These are phyloP conservation scores for Equus przewalskii DNA, from an alignment of 2,113 vertebrate species.

Conservation along the genomic window DNA sequence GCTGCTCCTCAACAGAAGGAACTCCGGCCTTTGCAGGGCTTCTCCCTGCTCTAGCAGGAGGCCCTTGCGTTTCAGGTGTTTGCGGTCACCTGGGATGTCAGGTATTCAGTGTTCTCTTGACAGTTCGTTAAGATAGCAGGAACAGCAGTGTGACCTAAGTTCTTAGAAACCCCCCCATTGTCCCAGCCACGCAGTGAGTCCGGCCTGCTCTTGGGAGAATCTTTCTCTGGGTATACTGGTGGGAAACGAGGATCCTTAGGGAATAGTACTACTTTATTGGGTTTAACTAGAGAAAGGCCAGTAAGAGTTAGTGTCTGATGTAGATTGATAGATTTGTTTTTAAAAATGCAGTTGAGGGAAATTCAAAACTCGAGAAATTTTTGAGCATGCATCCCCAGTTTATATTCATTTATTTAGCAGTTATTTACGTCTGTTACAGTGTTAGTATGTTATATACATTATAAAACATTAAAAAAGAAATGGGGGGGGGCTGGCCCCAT, in stretches of 20 bases:
- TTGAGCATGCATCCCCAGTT: not conserved
- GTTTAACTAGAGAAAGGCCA: not conserved
- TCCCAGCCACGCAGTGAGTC: not conserved
- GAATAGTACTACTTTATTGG: not conserved
- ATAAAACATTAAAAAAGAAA: slow-evolving; percentile 21
- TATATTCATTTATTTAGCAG: not conserved
- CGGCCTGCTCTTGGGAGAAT: not conserved
- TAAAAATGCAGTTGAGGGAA: not conserved
- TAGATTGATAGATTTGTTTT: not conserved
- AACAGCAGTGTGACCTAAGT: not conserved
- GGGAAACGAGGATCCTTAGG: not conserved
- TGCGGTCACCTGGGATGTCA: not conserved
- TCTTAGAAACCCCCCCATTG: not conserved
- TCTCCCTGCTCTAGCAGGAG: not conserved
- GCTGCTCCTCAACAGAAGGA: not conserved
- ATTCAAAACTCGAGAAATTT: not conserved
- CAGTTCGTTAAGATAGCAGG: not conserved
- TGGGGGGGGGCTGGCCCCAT: no score
- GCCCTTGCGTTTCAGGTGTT: not conserved
- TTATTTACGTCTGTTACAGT: not conserved
- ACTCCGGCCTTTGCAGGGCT: not conserved
- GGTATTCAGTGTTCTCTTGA: not conserved
- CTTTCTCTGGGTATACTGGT: not conserved
- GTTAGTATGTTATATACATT: not conserved
- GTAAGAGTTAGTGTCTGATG: not conserved